Conservation (phyloP, 2,888 invertebrate species). For the Oscheius sp. region DNA sequence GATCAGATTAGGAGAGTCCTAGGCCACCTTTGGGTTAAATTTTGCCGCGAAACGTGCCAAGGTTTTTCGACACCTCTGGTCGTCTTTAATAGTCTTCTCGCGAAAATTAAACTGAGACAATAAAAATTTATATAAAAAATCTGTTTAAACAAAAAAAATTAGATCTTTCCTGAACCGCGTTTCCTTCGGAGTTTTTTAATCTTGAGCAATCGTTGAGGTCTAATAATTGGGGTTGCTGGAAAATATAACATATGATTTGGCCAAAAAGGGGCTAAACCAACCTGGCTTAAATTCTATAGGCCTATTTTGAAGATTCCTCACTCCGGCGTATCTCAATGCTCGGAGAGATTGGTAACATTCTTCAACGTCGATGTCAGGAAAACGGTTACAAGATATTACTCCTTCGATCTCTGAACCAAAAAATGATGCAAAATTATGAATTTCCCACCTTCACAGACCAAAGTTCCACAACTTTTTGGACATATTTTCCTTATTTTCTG, state of each 20-base stretch:
- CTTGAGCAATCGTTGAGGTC: neutral
- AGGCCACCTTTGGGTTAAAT: slow-evolving; percentile 1
- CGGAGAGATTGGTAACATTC: slow-evolving; percentile 38
- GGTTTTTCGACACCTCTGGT: neutral
- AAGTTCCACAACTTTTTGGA: slow-evolving; percentile 41
- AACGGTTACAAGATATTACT: slow-evolving; percentile 38
- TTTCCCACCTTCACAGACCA: slow-evolving; percentile 47
- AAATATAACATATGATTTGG: no score
- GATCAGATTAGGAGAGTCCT: slow-evolving; percentile 25
- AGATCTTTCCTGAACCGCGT: neutral
- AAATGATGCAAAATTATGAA: no score
- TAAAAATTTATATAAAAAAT: neutral
- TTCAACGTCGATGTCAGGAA: slow-evolving; percentile 41
- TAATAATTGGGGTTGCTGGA: neutral
- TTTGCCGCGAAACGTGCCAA: slow-evolving; percentile 1
- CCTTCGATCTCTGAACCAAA: slow-evolving; percentile 40
- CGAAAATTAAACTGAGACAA: no score
- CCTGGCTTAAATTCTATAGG: neutral
- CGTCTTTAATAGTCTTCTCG: no score
- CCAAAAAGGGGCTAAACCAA: neutral
- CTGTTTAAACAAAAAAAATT: neutral
- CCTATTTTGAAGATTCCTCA: slow-evolving; percentile 14
- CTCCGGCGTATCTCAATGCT: slow-evolving; percentile 16
- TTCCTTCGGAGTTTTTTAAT: slow-evolving; percentile 1
- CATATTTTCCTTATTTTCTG: slow-evolving; percentile 40